phyloP scores from a whole-genome alignment of 2,797 vertebrate genomes.

The Coregonus ussuriensis region DNA sequence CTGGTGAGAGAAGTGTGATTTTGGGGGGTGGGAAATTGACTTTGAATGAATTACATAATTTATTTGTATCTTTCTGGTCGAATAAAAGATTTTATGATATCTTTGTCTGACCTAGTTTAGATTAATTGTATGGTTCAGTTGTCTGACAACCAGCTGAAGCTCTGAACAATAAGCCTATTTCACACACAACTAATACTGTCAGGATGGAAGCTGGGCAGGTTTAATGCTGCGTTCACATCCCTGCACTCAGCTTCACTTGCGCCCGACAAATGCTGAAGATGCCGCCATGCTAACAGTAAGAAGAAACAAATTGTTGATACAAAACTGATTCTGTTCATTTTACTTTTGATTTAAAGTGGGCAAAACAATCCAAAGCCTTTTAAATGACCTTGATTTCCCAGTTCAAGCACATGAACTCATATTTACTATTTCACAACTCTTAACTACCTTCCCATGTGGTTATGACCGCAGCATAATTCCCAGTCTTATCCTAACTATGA shows the following conservation, averaged over 20 bases:
- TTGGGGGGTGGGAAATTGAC: conserved; percentile 56
- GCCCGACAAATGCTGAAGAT: no score
- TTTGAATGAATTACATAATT: conserved; percentile 53
- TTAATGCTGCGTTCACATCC: neutral
- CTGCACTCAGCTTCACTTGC: no score
- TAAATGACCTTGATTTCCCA: no score
- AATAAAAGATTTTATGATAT: conserved; percentile 75
- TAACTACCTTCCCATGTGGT: no score
- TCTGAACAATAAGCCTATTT: conserved; percentile 11
- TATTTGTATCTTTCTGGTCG: conserved; percentile 70
- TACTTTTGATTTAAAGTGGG: no score
- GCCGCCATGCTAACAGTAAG: no score
- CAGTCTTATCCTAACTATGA: neutral
- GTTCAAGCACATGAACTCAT: no score
- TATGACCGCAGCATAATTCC: no score
- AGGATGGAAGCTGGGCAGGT: neutral
- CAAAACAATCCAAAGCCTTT: no score
- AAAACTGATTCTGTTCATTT: no score
- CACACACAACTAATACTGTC: neutral
- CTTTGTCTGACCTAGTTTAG: conserved; percentile 10
- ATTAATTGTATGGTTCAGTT: neutral
- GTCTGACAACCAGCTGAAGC: neutral
- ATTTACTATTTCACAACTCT: no score
- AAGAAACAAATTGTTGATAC: no score
- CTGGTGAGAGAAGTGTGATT: conserved; percentile 44